Percentiles rank a stretch among this genome's conserved stretches.
Conservation (phyloP, 2,113 vertebrate genomes). For the Coptodon rendalli region DNA sequence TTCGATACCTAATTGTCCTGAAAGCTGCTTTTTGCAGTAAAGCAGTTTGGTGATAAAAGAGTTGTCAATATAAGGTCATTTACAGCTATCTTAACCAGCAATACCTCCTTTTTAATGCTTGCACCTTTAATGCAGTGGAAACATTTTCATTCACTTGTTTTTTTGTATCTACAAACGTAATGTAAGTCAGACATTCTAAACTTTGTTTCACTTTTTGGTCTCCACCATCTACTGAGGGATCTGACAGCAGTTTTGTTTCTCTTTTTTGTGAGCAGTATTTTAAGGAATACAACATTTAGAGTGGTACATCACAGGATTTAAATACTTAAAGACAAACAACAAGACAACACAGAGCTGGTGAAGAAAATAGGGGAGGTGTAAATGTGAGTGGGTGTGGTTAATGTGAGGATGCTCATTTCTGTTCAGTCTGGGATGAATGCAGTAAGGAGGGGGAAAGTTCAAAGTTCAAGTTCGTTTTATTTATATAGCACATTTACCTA, state of each 20-base stretch:
- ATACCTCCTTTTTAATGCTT: not conserved
- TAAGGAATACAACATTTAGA: not conserved
- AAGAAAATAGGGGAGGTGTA: not conserved
- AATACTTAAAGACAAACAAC: not conserved
- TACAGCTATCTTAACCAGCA: not conserved
- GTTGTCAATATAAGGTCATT: not conserved
- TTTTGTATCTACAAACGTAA: not conserved
- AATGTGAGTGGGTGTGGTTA: not conserved
- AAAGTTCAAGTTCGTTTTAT: not conserved
- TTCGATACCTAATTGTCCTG: not conserved
- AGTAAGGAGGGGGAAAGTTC: not conserved
- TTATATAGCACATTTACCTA: not conserved
- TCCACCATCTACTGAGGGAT: not conserved
- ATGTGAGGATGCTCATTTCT: not conserved
- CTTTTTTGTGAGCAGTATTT: not conserved
- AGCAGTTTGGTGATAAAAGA: not conserved
- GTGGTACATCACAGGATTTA: not conserved
- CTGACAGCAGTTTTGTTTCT: not conserved
- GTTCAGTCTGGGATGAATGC: not conserved
- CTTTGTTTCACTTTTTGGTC: not conserved
- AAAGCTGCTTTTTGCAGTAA: not conserved
- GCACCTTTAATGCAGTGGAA: not conserved
- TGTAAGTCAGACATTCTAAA: not conserved
- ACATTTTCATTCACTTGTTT: not conserved
- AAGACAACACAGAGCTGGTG: not conserved